phyloP scores from a whole-genome alignment of 2,113 vertebrate species.

The Zapornia atra region DNA sequence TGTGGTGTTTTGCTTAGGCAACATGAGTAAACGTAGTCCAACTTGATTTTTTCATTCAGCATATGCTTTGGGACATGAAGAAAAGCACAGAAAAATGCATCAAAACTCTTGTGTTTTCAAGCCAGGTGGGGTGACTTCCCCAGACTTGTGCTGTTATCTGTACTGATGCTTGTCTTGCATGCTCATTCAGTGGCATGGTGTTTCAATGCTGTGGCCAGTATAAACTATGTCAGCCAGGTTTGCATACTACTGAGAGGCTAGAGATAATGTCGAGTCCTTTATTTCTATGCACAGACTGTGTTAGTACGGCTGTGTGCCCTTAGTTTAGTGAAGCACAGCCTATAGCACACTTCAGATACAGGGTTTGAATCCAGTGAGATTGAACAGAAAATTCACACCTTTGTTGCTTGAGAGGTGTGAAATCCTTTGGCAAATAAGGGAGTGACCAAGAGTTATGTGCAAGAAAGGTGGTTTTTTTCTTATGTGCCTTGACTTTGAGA shows the following conservation, averaged over 20 bases:
- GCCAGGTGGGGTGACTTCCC: background rate
- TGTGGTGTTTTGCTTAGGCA: background rate
- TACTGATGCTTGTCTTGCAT: background rate
- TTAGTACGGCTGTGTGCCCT: background rate
- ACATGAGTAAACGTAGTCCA: background rate
- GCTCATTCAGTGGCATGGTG: fast-evolving
- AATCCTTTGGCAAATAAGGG: background rate
- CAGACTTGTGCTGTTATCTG: background rate
- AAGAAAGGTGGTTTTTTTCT: background rate
- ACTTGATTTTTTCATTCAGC: background rate
- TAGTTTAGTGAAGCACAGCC: background rate
- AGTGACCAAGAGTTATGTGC: background rate
- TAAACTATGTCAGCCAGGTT: background rate
- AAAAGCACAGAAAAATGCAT: background rate
- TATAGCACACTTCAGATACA: fast-evolving
- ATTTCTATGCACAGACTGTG: background rate
- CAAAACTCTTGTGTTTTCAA: background rate
- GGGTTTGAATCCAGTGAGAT: background rate
- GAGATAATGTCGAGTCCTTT: background rate
- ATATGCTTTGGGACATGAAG: background rate
- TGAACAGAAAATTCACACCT: background rate
- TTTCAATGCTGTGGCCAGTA: background rate
- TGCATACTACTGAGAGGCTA: fast-evolving
- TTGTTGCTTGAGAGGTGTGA: background rate
- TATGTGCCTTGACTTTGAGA: background rate